A percentile compares a stretch with the other conserved stretches of the same genome.
Conservation (phyloP, 2,888 invertebrate genomes). For the Abrostola triplasia region DNA sequence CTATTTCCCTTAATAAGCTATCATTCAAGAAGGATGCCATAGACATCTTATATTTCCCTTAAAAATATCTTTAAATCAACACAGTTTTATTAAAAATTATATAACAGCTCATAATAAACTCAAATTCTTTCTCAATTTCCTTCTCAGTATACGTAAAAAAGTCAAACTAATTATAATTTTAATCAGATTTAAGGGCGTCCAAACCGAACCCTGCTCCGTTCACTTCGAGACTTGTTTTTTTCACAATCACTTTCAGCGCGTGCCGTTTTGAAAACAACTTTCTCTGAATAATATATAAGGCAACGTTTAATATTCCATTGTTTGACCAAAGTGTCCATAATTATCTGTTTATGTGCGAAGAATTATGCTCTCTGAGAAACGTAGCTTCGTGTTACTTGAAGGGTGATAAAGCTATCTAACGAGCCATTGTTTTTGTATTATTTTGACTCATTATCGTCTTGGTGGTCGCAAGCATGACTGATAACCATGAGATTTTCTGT, state of each 20-base stretch:
- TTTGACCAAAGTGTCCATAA: slow-evolving; percentile 30
- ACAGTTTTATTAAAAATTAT: too few species aligned
- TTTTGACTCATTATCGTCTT: neutral
- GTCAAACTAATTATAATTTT: slow-evolving; percentile 15
- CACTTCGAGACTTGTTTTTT: slow-evolving; percentile 42
- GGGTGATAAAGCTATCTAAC: slow-evolving; percentile 1
- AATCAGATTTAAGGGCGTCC: slow-evolving; percentile 24
- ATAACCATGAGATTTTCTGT: too few species aligned
- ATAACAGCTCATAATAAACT: too few species aligned
- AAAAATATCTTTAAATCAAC: too few species aligned
- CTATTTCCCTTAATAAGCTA: too few species aligned
- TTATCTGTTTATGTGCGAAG: slow-evolving; percentile 10
- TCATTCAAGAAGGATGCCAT: too few species aligned
- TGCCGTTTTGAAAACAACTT: slow-evolving; percentile 56
- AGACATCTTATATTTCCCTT: too few species aligned
- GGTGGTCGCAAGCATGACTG: neutral
- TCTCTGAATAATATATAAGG: slow-evolving; percentile 48
- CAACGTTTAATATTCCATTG: slow-evolving; percentile 44
- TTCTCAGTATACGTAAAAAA: too few species aligned
- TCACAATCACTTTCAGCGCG: slow-evolving; percentile 51
- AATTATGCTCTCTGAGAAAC: slow-evolving; percentile 4
- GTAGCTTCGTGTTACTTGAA: neutral
- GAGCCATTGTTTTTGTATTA: neutral
- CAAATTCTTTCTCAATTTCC: too few species aligned
- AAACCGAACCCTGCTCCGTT: slow-evolving; percentile 18